These are phyloP conservation scores for Diadophis punctatus DNA, from an alignment of 2,113 vertebrate genomes.

Conservation along the genomic window DNA sequence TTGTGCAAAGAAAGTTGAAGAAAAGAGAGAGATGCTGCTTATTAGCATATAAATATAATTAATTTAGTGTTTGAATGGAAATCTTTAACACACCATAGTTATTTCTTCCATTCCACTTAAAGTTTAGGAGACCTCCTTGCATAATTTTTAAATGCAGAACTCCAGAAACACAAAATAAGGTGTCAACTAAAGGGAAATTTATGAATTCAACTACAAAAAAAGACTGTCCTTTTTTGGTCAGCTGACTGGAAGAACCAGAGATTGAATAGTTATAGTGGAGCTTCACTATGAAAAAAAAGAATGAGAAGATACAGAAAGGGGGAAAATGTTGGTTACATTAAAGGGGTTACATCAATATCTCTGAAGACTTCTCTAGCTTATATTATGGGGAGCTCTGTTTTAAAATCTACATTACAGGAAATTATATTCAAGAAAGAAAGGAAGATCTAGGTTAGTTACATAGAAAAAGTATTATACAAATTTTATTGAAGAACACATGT, in stretches of 20 bases:
- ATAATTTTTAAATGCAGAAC: not conserved
- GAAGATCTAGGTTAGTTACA: not conserved
- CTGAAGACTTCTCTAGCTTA: not conserved
- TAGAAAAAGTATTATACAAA: not conserved
- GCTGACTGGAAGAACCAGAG: not conserved
- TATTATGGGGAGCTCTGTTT: not conserved
- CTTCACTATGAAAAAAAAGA: not conserved
- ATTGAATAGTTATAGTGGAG: not conserved
- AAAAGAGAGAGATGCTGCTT: slow-evolving; percentile 52
- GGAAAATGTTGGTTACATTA: not conserved
- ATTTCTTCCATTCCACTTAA: slow-evolving; percentile 19
- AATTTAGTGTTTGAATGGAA: slow-evolving; percentile 62
- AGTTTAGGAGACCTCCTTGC: slow-evolving; percentile 37
- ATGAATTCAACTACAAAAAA: not conserved
- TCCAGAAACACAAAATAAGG: not conserved
- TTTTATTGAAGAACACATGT: not conserved
- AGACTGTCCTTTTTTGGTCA: no score
- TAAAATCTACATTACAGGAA: not conserved
- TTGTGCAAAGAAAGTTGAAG: slow-evolving; percentile 53
- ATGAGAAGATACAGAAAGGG: not conserved
- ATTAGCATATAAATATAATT: slow-evolving; percentile 53
- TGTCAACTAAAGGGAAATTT: not conserved
- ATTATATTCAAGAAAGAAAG: not conserved
- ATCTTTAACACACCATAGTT: slow-evolving; percentile 43
- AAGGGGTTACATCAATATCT: not conserved